Base-by-base conservation (phyloP, 2,888 invertebrate genomes). In the Drosophila sordidula region DNA sequence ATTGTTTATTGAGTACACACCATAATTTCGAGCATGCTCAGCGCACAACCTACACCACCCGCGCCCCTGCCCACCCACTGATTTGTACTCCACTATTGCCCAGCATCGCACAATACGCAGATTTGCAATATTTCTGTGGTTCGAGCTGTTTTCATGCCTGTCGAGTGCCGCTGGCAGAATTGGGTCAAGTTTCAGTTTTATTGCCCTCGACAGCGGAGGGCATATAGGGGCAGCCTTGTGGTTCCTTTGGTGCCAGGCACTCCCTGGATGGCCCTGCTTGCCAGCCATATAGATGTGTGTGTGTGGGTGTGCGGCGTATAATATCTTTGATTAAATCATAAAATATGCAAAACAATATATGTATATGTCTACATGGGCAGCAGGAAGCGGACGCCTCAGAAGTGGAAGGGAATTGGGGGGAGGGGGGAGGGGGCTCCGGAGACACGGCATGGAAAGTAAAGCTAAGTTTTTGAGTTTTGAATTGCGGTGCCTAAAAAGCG, bases 311-410 rank as follows among this genome's bases (percentile, higher is more conserved):
- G 66, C 72, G 76, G 78, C 62, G 75, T 80, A 78, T 78, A 75
- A 82, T 85, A 78, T 72, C 86, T 85, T 89, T 86, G 87, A 86
- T 87, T 89, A 81, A 86, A 87, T 86, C 89, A 87, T 85, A 67
- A 85, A 82, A 80, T 80, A 89, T 89, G 81, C 75, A 84, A 78
- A 89, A 75, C 64, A 55, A 62, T 44, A 61, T 51, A 51, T 51
- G 6, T 45, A 11, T 44, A 34, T 42, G 11, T 51, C 26, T 47
- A 16, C 16, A n/a, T 22, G 14, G 22, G 42, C 18, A n/a, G 25
- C 38, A 64, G 64, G 56, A 73, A 74, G 57, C 51, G 44, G 38
- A 52, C 42, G 52, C 8, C 25, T n/a, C 39, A 25, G 38, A 14
- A 9, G 25, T 6, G 41, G 22, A 11, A 9, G 32, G 11, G n/a